Conservation (phyloP, 2,113 vertebrate species). For the Prunella fulvescens region DNA sequence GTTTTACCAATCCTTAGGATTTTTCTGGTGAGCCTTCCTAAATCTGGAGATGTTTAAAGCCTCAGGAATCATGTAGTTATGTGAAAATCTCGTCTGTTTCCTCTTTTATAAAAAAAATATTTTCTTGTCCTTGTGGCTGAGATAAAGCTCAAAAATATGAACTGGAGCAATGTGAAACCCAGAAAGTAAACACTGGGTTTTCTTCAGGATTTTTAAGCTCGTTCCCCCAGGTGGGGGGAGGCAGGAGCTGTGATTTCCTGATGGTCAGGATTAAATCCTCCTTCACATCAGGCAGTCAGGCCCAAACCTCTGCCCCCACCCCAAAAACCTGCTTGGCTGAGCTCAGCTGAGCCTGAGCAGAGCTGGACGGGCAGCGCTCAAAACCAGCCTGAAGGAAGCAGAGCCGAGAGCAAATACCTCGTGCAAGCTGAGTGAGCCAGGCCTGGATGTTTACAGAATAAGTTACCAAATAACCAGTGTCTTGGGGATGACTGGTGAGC, state of each 20-base stretch:
- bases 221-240: neutral
- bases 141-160: conserved; percentile 35
- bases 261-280: neutral
- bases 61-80: neutral
- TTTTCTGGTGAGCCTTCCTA: neutral
- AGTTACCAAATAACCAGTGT: conserved; percentile 59
- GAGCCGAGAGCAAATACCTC: conserved; percentile 31
- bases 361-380: neutral
- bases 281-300: neutral
- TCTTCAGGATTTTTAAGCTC: neutral
- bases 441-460: conserved; percentile 49
- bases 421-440: conserved; percentile 29
- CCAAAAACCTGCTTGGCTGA: neutral
- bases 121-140: conserved; percentile 15
- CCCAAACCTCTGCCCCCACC: neutral
- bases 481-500: conserved; percentile 49
- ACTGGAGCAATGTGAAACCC: neutral
- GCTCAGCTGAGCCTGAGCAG: neutral
- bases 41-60: neutral
- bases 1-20: neutral
- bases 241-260: neutral
- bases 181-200: neutral
- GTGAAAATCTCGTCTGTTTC: conserved; percentile 25
- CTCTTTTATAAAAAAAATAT: neutral
- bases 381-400: neutral